Base-by-base conservation (phyloP, 1,140 invertebrate genomes). In the Parapsyche elsis region DNA sequence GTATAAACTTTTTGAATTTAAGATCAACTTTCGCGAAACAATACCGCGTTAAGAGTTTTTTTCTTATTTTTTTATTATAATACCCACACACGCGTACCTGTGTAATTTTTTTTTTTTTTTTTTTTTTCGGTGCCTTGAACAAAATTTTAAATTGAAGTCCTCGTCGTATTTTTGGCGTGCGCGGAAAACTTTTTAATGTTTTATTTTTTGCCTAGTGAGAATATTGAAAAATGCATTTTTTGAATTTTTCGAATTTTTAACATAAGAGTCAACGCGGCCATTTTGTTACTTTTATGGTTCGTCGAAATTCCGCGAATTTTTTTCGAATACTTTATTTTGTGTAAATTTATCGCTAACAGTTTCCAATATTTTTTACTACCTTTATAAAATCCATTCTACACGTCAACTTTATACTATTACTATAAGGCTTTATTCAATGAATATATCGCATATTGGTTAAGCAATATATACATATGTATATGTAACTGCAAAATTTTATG, bases 1-100 rank as follows among this genome's bases (percentile, higher is more conserved):
- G 74, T 64, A 76, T 59, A 83, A 82, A 83, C 57, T 83, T 83
- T 79, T 79, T 38, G 71, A 82, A 82, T 75, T 76, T 76, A 75
- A 80, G 81, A 83, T 83, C 79, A 78, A 80, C 64, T 79, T 80
- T 79, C 77, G 44, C 77, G 44, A 71, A 80, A 80, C 71, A 80
- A 76, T 53, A 73, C 78, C 64, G 78, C 76, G 44, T 77, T 75
- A 75, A 75, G 76, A 80, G 30, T 38, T 38, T 53, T 14, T 53
- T 21, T 24, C 16, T 2, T 61, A n/a, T 61, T 61, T 61, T 67
- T 67, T 38, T 23, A 67, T 67, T 67, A 19, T 67, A 67, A 67
- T 67, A 21, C 16, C 12, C 61, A 21, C 16, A 23, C 24, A 23
- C 19, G 21, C 24, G 21, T 16, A 67, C 61, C 14, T 57, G 10